Conservation (phyloP, 2,888 invertebrate genomes). For the Plusia festucae region DNA sequence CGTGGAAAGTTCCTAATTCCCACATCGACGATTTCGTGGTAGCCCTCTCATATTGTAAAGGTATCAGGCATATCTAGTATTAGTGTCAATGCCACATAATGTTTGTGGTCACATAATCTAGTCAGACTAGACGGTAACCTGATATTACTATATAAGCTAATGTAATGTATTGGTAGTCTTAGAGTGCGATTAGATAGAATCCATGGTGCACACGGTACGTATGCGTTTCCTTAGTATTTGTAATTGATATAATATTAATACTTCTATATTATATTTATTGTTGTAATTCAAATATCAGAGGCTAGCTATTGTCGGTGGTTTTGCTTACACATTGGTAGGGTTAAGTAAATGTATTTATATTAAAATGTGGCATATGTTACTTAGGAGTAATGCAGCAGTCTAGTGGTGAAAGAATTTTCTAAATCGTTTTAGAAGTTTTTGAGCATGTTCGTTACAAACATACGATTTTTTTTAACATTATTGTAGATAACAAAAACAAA, state of each 20-base stretch:
- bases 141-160: slow-evolving; percentile 69
- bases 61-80: slow-evolving; percentile 66
- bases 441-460: no score
- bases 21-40: slow-evolving; percentile 17
- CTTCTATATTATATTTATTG: no score
- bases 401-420: no score
- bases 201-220: slow-evolving; percentile 8
- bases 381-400: no score
- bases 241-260: slow-evolving; percentile 1
- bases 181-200: slow-evolving; percentile 51
- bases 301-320: no score
- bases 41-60: slow-evolving; percentile 47
- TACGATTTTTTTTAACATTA: no score
- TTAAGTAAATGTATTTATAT: no score
- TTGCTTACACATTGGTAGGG: no score
- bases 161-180: slow-evolving; percentile 52
- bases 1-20: not conserved
- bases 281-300: not conserved
- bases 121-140: slow-evolving; percentile 75
- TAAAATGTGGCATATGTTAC: no score
- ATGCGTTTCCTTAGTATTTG: slow-evolving; percentile 11
- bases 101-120: slow-evolving; percentile 80
- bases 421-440: no score
- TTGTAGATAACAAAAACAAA: no score
- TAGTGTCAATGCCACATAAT: slow-evolving; percentile 83